phyloP scores from a whole-genome alignment of 2,113 vertebrate genomes.

The Eolophus roseicapilla region DNA sequence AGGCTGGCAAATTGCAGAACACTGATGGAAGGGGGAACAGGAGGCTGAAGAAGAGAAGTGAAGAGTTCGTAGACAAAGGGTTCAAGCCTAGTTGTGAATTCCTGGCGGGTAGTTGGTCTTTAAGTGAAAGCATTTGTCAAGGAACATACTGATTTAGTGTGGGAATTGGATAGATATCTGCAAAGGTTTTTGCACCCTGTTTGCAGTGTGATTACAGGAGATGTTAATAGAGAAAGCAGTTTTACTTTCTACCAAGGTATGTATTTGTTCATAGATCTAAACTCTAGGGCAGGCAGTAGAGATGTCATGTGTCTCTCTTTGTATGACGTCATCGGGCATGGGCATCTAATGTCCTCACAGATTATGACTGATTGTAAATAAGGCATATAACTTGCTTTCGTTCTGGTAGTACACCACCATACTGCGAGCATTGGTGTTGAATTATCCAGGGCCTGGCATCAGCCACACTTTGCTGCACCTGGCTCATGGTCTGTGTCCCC shows the following conservation, averaged over 20 bases:
- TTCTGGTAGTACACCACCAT: not conserved
- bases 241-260: not conserved
- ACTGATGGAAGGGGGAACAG: not conserved
- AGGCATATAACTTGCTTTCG: not conserved
- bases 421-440: not conserved
- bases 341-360: not conserved
- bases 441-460: not conserved
- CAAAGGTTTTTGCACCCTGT: not conserved
- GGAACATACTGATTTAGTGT: not conserved
- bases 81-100: constrained; percentile 44
- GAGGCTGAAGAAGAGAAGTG: not conserved
- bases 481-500: not conserved
- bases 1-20: constrained; percentile 43
- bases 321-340: not conserved
- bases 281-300: not conserved
- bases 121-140: not conserved
- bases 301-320: not conserved
- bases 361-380: not conserved
- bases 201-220: not conserved
- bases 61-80: not conserved
- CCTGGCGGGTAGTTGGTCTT: constrained; percentile 3
- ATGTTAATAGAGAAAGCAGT: not conserved
- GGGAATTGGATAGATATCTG: not conserved
- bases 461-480: not conserved
- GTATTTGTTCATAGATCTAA: not conserved